Conservation (phyloP, 2,888 invertebrate genomes). For the Beris morrisii region DNA sequence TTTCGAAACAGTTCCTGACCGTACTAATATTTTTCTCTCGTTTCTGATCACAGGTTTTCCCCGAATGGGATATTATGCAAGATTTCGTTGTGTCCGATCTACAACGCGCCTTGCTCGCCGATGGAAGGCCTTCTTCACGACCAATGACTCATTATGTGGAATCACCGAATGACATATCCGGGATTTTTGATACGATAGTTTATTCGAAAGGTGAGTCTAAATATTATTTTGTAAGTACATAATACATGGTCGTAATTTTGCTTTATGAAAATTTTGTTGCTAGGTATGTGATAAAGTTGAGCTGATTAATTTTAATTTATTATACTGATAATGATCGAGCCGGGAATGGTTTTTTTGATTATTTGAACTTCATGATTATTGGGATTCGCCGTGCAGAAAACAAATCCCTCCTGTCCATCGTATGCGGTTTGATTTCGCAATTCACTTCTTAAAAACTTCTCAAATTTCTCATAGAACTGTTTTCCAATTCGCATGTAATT, state of each 20-base stretch:
- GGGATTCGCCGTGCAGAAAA: no score
- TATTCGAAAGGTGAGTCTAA: conserved; percentile 76
- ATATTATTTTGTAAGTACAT: background rate
- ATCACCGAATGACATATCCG: conserved; percentile 79
- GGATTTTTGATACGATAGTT: conserved; percentile 82
- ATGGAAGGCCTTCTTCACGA: conserved; percentile 74
- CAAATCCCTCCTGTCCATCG: no score
- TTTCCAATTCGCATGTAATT: no score
- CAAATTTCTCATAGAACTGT: no score
- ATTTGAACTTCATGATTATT: no score
- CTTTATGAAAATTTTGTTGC: no score
- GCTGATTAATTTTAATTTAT: no score
- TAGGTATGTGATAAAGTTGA: no score
- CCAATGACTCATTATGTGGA: conserved; percentile 80
- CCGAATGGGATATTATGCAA: conserved; percentile 73
- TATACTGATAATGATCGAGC: no score
- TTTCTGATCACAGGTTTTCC: conserved; percentile 55
- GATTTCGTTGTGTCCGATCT: conserved; percentile 74
- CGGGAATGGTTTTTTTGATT: no score
- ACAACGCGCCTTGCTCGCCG: conserved; percentile 71
- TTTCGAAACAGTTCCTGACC: background rate
- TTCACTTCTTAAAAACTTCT: no score
- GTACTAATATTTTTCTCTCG: background rate
- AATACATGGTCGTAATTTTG: background rate
- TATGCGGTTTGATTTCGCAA: no score